These are phyloP conservation scores for Epizoanthus illoricatus DNA, from an alignment of 92 coral and sea anemone genomes.

Conservation along the genomic window DNA sequence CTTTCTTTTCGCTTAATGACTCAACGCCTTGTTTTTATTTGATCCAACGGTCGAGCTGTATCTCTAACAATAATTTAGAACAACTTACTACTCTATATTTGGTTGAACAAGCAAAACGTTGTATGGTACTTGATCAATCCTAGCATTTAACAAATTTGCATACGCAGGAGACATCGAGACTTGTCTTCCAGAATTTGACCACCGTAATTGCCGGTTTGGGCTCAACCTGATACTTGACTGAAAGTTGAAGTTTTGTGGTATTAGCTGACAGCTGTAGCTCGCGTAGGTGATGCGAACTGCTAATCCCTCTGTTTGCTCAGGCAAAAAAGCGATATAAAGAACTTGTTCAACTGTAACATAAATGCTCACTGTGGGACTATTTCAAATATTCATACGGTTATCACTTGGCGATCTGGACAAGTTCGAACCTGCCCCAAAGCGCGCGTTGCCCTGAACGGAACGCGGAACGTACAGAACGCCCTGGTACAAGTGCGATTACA, in stretches of 20 bases:
- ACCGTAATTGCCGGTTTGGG: too few species aligned
- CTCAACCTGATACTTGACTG: too few species aligned
- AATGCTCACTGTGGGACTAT: neutral
- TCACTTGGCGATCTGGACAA: slow-evolving; percentile 19
- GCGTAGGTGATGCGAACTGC: neutral
- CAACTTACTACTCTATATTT: too few species aligned
- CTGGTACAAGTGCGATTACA: neutral
- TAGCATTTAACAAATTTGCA: too few species aligned
- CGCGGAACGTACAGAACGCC: neutral
- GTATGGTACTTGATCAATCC: neutral
- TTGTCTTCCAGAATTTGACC: too few species aligned
- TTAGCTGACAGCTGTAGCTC: too few species aligned
- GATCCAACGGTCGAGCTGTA: slow-evolving; percentile 10
- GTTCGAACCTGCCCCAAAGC: neutral
- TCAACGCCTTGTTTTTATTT: slow-evolving; percentile 23
- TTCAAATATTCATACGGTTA: neutral
- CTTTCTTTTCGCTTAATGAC: slow-evolving; percentile 23
- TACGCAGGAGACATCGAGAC: neutral
- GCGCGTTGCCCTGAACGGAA: neutral
- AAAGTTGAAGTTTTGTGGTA: too few species aligned
- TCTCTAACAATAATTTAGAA: neutral
- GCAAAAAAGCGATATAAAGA: neutral
- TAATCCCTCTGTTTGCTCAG: slow-evolving; percentile 7
- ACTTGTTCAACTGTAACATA: slow-evolving; percentile 16
- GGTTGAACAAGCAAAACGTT: too few species aligned